These are phyloP conservation scores for Brachycybe producta DNA, from an alignment of 2,888 invertebrate genomes.

Conservation along the genomic window DNA sequence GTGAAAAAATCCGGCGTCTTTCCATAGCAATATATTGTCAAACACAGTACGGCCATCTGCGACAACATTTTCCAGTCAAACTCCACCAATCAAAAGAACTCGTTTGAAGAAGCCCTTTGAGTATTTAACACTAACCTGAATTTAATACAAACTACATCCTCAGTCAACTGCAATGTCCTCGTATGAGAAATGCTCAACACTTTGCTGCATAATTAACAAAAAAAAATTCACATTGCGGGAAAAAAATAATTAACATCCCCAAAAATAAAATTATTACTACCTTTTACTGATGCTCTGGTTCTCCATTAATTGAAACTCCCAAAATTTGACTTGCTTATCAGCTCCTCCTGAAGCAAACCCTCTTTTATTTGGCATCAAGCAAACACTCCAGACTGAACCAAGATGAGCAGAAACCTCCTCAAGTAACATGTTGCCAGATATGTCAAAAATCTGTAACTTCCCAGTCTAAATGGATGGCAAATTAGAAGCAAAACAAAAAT, in stretches of 20 bases:
- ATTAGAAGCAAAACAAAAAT: slow-evolving; percentile 13
- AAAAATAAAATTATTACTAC: slow-evolving; percentile 29
- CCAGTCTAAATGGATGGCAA: slow-evolving; percentile 43
- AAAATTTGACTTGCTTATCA: slow-evolving; percentile 81
- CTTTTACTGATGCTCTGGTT: slow-evolving; percentile 40
- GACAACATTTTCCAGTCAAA: too few relatives aligned
- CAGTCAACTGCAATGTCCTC: slow-evolving; percentile 72
- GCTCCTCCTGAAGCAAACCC: slow-evolving; percentile 75
- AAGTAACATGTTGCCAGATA: slow-evolving; percentile 63
- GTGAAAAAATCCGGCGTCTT: too few relatives aligned
- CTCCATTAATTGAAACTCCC: slow-evolving; percentile 77
- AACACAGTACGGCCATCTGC: too few relatives aligned
- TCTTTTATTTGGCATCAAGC: slow-evolving; percentile 63
- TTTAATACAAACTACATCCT: slow-evolving; percentile 67
- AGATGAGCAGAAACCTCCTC: slow-evolving; percentile 70
- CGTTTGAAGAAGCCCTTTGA: too few relatives aligned
- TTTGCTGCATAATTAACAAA: slow-evolving; percentile 28
- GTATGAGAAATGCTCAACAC: slow-evolving; percentile 48
- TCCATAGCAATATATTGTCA: too few relatives aligned
- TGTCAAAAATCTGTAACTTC: slow-evolving; percentile 64
- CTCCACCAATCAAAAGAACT: too few relatives aligned
- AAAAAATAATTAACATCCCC: not conserved
- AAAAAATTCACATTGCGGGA: not conserved
- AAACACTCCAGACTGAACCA: slow-evolving; percentile 64
- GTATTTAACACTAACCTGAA: slow-evolving; percentile 34